Evolutionary conservation across 2,888 invertebrate genomes (phyloP).

Genomic region (Candidula unifasciata): DNA sequence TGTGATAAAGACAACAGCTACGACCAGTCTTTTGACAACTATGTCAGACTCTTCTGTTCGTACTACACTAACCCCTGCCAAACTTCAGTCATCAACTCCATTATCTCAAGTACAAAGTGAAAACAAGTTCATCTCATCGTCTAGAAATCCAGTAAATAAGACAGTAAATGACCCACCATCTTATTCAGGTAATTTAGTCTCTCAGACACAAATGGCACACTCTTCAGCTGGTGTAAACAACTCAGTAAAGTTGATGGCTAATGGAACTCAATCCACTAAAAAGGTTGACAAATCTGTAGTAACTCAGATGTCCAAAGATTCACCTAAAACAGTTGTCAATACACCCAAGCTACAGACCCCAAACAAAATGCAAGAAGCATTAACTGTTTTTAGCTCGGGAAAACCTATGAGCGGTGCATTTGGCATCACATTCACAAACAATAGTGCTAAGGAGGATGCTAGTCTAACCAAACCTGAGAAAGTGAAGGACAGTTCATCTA

Average conservation of each 20-base stretch:
- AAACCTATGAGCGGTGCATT: not conserved
- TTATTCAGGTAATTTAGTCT: not conserved
- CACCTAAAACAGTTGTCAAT: not conserved
- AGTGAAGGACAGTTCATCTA: not conserved
- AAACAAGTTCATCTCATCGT: not conserved
- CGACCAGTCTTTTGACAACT: constrained; percentile 45
- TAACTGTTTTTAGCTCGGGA: not conserved
- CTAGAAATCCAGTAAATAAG: constrained; percentile 9
- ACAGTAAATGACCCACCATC: not conserved
- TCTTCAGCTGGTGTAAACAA: not conserved
- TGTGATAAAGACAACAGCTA: constrained; percentile 18
- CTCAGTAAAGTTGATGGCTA: not conserved
- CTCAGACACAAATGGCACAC: not conserved
- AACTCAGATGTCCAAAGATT: not conserved
- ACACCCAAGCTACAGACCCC: not conserved
- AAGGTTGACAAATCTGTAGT: not conserved
- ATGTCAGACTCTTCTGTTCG: not conserved
- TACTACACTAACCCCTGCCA: not conserved
- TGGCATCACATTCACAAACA: not conserved
- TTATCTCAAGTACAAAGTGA: not conserved
- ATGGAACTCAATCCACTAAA: not conserved
- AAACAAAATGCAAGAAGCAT: constrained; percentile 25
- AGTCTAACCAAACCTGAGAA: not conserved
- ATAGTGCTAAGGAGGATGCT: not conserved
- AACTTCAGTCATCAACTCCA: not conserved